phyloP scores from a whole-genome alignment of 2,113 vertebrate species.

The Martes martes region DNA sequence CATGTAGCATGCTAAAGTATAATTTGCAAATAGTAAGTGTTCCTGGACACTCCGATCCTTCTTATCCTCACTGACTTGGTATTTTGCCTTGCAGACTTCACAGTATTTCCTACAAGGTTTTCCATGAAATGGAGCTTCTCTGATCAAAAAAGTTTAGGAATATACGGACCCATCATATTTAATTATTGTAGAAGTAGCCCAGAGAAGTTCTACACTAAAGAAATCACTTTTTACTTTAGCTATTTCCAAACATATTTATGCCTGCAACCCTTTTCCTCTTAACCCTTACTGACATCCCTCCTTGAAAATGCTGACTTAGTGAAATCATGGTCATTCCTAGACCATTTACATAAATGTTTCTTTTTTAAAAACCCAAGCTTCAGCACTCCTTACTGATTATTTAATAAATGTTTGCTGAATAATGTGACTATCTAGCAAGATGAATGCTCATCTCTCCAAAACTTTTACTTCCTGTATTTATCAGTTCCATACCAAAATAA shows the following conservation, averaged over 20 bases:
- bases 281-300: not conserved
- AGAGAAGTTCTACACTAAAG: not conserved
- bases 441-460: not conserved
- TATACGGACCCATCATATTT: not conserved
- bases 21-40: not conserved
- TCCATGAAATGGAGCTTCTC: not conserved
- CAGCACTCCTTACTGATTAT: not conserved
- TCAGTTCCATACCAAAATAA: not conserved
- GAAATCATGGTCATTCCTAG: not conserved
- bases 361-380: not conserved
- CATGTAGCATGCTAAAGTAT: not conserved
- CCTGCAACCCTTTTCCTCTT: not conserved
- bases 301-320: not conserved
- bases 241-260: not conserved
- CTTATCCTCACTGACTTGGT: not conserved
- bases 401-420: not conserved
- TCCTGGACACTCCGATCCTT: not conserved
- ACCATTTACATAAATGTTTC: not conserved
- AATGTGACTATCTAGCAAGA: not conserved
- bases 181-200: not conserved
- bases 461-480: not conserved
- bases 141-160: not conserved
- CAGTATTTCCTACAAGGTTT: not conserved
- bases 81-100: not conserved
- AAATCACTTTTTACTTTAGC: not conserved